Conservation (phyloP, 2,888 invertebrate genomes). For the Alitta virens region DNA sequence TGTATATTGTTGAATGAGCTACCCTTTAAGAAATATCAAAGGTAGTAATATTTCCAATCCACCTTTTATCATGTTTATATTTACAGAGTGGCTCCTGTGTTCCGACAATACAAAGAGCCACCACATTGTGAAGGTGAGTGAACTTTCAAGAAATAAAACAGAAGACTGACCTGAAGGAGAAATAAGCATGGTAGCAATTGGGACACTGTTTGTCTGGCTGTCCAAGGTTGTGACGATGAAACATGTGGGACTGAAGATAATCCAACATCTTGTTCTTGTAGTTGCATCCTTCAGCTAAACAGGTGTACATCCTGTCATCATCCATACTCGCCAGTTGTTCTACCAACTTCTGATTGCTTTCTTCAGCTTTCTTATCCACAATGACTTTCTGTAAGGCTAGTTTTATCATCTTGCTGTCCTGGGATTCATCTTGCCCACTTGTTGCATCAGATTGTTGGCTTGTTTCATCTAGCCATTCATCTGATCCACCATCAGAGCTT, state of each 20-base stretch:
- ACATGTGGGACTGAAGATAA: constrained; percentile 22
- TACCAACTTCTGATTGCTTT: background rate
- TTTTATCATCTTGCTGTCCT: background rate
- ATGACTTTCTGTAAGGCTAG: background rate
- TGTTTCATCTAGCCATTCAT: background rate
- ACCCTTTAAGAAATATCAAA: too few relatives aligned
- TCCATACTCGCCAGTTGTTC: background rate
- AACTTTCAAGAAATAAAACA: too few relatives aligned
- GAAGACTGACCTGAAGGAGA: constrained; percentile 16
- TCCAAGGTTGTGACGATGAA: constrained; percentile 14
- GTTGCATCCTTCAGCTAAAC: constrained; percentile 5
- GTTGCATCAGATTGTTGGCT: background rate
- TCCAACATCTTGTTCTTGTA: constrained; percentile 16
- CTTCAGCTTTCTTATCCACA: background rate
- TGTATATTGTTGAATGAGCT: too few relatives aligned
- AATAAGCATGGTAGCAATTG: constrained; percentile 12
- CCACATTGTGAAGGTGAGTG: too few relatives aligned
- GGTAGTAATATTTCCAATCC: too few relatives aligned
- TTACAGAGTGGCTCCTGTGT: too few relatives aligned
- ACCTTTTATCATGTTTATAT: too few relatives aligned
- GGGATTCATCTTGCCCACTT: background rate
- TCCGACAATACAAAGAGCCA: too few relatives aligned
- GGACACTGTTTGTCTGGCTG: constrained; percentile 7
- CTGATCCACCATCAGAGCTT: background rate
- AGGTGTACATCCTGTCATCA: background rate